phyloP scores from a whole-genome alignment of 37 sponge, comb jelly and placozoan genomes.

The Ephydatia muelleri region DNA sequence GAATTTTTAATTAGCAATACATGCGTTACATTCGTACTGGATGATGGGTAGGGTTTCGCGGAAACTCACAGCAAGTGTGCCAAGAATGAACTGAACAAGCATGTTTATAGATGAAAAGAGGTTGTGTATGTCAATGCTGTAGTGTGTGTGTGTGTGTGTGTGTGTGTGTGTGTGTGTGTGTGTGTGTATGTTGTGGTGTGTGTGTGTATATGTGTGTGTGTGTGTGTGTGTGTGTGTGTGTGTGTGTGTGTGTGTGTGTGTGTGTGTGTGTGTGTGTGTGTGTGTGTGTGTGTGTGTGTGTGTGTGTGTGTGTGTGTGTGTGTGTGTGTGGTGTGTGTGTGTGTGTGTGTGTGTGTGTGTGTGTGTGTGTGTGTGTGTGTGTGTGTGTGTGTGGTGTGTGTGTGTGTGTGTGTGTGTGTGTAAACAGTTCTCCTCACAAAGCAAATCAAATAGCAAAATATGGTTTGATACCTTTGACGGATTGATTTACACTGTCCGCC shows the following conservation, averaged over 20 bases:
- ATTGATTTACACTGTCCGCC: too few relatives aligned
- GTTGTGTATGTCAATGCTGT: slow-evolving; percentile 12
- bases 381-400: too few relatives aligned
- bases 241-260: background rate
- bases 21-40: too few relatives aligned
- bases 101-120: background rate
- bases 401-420: too few relatives aligned
- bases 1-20: too few relatives aligned
- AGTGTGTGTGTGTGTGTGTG: background rate
- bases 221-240: slow-evolving; percentile 9
- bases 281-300: slow-evolving; percentile 4
- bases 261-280: slow-evolving; percentile 15
- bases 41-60: too few relatives aligned
- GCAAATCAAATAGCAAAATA: background rate
- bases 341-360: background rate
- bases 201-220: slow-evolving; percentile 17
- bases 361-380: background rate
- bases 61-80: too few relatives aligned
- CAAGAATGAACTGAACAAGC: too few relatives aligned
- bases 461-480: slow-evolving; percentile 6
- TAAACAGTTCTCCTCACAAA: background rate
- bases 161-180: slow-evolving; percentile 21
- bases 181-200: too few relatives aligned
- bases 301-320: slow-evolving; percentile 1
- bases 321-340: background rate